phyloP scores from a whole-genome alignment of 2,888 invertebrate species.

The Apodemia mormo region DNA sequence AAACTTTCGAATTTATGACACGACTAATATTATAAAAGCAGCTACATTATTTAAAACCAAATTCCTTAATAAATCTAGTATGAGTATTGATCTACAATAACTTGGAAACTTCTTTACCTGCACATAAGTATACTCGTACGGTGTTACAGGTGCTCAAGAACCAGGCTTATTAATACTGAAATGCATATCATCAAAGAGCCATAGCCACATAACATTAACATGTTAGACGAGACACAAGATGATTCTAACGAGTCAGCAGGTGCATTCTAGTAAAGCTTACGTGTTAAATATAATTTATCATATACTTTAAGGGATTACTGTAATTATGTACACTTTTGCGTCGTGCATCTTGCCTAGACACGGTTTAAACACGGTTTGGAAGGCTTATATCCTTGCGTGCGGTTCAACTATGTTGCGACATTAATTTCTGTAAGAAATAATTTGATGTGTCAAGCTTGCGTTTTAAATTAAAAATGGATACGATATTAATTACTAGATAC shows the following conservation, averaged over 20 bases:
- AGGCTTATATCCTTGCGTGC: slow-evolving; percentile 36
- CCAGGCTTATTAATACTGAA: too few relatives aligned
- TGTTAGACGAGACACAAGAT: slow-evolving; percentile 47
- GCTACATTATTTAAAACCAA: too few relatives aligned
- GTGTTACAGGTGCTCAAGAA: too few relatives aligned
- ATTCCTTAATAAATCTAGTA: too few relatives aligned
- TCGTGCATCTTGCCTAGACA: slow-evolving; percentile 35
- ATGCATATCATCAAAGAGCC: background rate
- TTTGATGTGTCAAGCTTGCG: slow-evolving; percentile 27
- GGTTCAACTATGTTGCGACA: slow-evolving; percentile 25
- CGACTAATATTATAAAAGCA: too few relatives aligned
- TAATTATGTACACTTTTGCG: slow-evolving; percentile 40
- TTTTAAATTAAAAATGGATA: background rate
- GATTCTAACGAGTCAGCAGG: slow-evolving; percentile 37
- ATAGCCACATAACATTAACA: background rate
- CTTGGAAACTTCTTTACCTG: too few relatives aligned
- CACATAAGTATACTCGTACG: too few relatives aligned
- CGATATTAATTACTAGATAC: background rate
- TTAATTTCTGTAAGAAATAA: slow-evolving; percentile 34
- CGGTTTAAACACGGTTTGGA: slow-evolving; percentile 33
- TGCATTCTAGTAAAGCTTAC: slow-evolving; percentile 35
- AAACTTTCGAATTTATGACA: too few relatives aligned
- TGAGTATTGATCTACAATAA: too few relatives aligned
- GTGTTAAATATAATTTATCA: slow-evolving; percentile 40
- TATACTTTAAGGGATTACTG: slow-evolving; percentile 41